Percentiles rank a stretch among this genome's conserved stretches.
Evolutionary conservation across 2,888 invertebrate species (phyloP).

Genomic region (Protodeltote pygarga): DNA sequence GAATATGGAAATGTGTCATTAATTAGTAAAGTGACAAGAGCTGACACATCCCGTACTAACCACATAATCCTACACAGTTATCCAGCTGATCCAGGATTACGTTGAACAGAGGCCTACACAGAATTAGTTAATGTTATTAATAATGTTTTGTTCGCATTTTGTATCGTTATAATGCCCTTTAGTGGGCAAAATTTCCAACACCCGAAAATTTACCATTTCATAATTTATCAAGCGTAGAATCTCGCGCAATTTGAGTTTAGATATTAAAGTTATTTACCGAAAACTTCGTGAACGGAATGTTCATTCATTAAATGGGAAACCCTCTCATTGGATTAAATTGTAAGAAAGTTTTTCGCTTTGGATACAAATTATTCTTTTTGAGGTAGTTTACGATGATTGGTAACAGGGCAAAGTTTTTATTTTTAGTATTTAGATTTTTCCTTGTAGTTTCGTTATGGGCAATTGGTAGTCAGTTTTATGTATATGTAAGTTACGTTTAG

Average conservation of each 20-base stretch:
- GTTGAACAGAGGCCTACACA: conserved; percentile 7
- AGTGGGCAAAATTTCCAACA: conserved; percentile 26
- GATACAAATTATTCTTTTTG: conserved; percentile 2
- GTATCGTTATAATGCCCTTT: conserved; percentile 22
- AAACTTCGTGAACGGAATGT: conserved; percentile 12
- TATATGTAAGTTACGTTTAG: too few relatives aligned
- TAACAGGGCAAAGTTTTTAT: neutral
- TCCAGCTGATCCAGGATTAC: conserved; percentile 35
- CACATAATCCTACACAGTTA: conserved; percentile 30
- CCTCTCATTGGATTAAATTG: conserved; percentile 17
- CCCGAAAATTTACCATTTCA: conserved; percentile 36
- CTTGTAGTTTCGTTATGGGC: too few relatives aligned
- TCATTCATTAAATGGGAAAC: conserved; percentile 26
- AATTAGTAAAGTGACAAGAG: conserved; percentile 29
- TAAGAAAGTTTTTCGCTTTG: conserved; percentile 14
- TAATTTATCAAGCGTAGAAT: conserved; percentile 39
- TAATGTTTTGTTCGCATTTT: conserved; percentile 10
- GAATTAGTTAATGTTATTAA: conserved; percentile 17
- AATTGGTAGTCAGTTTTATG: too few relatives aligned
- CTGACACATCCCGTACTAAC: conserved; percentile 11
- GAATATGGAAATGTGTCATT: conserved; percentile 27
- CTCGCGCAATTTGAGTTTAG: conserved; percentile 25
- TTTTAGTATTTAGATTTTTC: too few relatives aligned
- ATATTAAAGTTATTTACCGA: conserved; percentile 25
- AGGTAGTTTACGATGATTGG: neutral